Percentiles rank a stretch among this genome's conserved stretches.
Evolutionary conservation across 2,797 vertebrate species (phyloP).

Genomic region (Artibeus lituratus): DNA sequence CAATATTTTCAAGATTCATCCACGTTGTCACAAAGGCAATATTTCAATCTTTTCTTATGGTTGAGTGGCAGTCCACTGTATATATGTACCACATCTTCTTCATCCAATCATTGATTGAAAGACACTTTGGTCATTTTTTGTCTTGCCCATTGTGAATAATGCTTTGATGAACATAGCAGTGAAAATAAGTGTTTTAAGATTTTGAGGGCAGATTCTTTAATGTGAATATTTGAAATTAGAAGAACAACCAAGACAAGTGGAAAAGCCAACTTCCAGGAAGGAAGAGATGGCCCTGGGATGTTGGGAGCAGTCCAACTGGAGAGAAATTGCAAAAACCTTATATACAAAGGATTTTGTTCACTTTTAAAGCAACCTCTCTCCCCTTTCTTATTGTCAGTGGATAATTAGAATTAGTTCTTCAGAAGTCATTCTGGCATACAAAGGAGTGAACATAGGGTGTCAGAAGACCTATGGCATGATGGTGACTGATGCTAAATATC

Average conservation of each 20-base stretch:
- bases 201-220: background rate
- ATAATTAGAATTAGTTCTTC: constrained; percentile 5
- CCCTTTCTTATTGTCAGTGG: background rate
- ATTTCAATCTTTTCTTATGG: background rate
- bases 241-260: background rate
- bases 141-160: background rate
- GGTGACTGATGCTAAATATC: background rate
- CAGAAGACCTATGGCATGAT: background rate
- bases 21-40: background rate
- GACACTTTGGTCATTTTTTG: background rate
- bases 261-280: background rate
- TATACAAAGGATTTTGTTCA: background rate
- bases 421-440: background rate
- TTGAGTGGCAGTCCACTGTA: background rate
- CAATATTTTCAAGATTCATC: background rate
- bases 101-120: background rate
- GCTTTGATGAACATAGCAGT: background rate
- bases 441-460: background rate
- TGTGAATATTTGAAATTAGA: background rate
- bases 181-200: background rate
- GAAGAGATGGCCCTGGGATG: background rate
- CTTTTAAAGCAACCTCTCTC: constrained; percentile 9
- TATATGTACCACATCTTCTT: background rate
- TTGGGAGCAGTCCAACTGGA: background rate
- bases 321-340: too few species aligned